Evolutionary conservation across 1,140 invertebrate genomes (phyloP).

Genomic region (Trichonephila clavipes): DNA sequence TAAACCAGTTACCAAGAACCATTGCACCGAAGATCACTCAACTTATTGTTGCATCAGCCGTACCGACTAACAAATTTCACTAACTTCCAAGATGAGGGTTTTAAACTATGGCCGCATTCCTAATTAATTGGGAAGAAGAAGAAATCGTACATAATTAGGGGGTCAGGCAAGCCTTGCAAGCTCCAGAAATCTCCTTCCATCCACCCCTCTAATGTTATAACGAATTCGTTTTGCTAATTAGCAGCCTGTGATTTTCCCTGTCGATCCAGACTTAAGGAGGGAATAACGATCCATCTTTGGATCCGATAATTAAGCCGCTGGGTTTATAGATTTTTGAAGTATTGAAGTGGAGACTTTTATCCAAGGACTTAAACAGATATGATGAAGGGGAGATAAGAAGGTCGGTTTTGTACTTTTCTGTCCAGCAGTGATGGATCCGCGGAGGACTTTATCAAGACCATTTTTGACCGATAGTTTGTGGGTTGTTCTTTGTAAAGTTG

Average conservation of each 20-base stretch:
- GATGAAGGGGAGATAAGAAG: background rate
- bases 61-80: too few relatives aligned
- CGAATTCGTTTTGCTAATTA: conserved; percentile 33
- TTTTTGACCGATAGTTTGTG: background rate
- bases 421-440: background rate
- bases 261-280: background rate
- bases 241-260: conserved; percentile 12
- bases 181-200: too few relatives aligned
- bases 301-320: conserved; percentile 9
- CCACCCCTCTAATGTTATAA: background rate
- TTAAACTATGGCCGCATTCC: conserved; percentile 10
- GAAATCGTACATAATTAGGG: conserved; percentile 34
- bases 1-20: too few relatives aligned
- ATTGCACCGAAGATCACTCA: too few relatives aligned
- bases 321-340: background rate
- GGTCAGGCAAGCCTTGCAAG: background rate
- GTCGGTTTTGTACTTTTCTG: background rate
- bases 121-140: conserved; percentile 14
- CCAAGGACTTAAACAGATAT: background rate
- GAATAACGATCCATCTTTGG: conserved; percentile 7
- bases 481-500: too few relatives aligned
- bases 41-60: too few relatives aligned
- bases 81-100: background rate
- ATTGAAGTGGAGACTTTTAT: background rate
- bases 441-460: background rate